Base-by-base conservation (phyloP, 2,888 invertebrate species). In the Prosapia bicincta region DNA sequence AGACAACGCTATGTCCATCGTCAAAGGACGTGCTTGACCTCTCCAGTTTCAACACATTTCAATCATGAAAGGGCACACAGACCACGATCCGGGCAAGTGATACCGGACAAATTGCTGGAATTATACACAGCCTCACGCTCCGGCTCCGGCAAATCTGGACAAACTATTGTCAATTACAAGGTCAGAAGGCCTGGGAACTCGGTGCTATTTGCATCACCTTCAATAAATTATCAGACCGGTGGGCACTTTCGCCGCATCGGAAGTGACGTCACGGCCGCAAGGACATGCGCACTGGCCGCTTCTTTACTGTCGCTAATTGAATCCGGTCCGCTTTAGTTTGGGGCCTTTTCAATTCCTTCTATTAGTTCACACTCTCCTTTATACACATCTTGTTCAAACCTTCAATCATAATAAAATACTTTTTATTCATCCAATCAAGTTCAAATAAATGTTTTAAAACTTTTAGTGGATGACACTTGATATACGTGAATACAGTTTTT, bases 211-310 rank as follows among this genome's bases (percentile, higher is more conserved):
- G 43, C 73, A 73, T 73, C 73, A 69, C 72, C 72, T 72, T 72
- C 72, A 66, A 72, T 72, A 72, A 72, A 72, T 66, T 72, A 72
- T 38, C 72, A 66, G 72, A 72, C 72, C 32, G 32, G 66, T 66
- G 72, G 67, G 26, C 28, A 72, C 72, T 72, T 72, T 72, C 72
- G 66, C 72, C 66, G 72, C 25, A 54, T 72, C 72, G 72, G 72
- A 72, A 72, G 72, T 72, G 72, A 67, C 72, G 72, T 72, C 72
- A 72, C n/a, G n/a, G n/a, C n/a, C n/a, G n/a, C 28, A 66, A 72
- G 43, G 26, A 65, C 54, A 54, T 30, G 9, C 30, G 6, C 6
- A 30, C 9, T 30, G 30, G 30, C 30, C 6, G 6, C 30, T 30
- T 30, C 30, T 30, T 30, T 30, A n/a, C n/a, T n/a, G n/a, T n/a